Evolutionary conservation across 2,888 invertebrate species (phyloP).

Genomic region (Leptothorax acervorum): DNA sequence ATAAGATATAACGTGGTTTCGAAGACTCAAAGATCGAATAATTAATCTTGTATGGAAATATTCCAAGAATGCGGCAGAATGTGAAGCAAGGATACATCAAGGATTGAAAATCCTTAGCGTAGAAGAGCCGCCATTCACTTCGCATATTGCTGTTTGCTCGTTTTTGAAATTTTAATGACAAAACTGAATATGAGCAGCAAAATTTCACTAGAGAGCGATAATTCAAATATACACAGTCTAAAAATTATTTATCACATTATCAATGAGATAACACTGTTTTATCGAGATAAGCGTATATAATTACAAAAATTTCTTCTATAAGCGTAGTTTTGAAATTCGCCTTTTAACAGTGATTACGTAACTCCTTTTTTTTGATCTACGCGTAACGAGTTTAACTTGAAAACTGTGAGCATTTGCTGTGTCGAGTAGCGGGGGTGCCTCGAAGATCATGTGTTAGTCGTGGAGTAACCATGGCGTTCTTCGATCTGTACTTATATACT

Average conservation of each 20-base stretch:
- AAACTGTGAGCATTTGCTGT: not conserved
- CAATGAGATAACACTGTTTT: not conserved
- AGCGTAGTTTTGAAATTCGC: not conserved
- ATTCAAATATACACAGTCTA: not conserved
- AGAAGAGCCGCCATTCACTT: not conserved
- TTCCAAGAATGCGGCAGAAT: not conserved
- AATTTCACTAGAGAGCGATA: not conserved
- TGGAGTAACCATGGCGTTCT: conserved; percentile 58
- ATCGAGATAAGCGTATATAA: not conserved
- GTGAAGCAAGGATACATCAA: no score
- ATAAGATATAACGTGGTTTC: not conserved
- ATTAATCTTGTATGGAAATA: not conserved
- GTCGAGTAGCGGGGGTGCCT: not conserved
- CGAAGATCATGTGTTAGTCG: conserved; percentile 28
- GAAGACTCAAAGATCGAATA: not conserved
- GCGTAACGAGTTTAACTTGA: not conserved
- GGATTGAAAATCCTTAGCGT: not conserved
- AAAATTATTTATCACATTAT: not conserved
- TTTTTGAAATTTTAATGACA: not conserved
- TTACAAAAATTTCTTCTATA: not conserved
- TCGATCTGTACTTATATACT: conserved; percentile 14
- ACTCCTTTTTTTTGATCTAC: not conserved
- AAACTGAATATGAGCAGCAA: not conserved
- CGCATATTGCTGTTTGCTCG: not conserved
- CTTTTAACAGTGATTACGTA: not conserved